Base-by-base conservation (phyloP, 1,140 invertebrate species). In the Ruditapes philippinarum region DNA sequence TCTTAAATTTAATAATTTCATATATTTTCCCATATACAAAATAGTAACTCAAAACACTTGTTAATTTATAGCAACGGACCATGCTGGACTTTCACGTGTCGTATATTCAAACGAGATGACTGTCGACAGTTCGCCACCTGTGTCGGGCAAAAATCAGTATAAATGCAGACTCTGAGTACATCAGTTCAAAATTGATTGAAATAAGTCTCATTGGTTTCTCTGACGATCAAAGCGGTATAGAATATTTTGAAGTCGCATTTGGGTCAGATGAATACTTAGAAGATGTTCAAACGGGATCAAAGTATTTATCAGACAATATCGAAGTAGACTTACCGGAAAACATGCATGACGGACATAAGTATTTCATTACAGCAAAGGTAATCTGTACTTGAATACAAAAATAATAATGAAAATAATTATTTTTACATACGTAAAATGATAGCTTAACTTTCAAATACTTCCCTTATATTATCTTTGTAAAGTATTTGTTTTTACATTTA, bases 51-150 rank as follows among this genome's bases (percentile, higher is more conserved):
- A 68, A 17, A 14, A 1, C 31, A 17, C n/a, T n/a, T n/a, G n/a
- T n/a, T n/a, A 11, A 60, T 7, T 80, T 73, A 9, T 83, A 89
- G 91, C 70, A 17, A 88, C 80, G 2, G 89, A 91, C 54, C 62
- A 82, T 31, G 89, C 79, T 40, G 89, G 91, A 36, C 38, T 92
- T 5, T 54, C 57, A 7, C 42, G 79, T 11, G 28, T 76, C 9
- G n/a, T 49, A 12, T 68, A 60, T 3, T 89, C 91, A 2, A 25
- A 40, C 22, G 74, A 60, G 4, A 57, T 90, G n/a, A 40, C 85
- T 1, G 19, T 89, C 1, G 91, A 91, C 68, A 40, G 62, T 17
- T 76, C 91, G 2, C 74, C 84, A 0, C 91, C 91, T 5, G 33
- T 31, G 19, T 7, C 25, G 51, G 88, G 88, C 22, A 60, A 70